A percentile compares a stretch with the other conserved stretches of the same genome.
Conservation (phyloP, 1,140 invertebrate genomes). For the Daktulosphaira vitifoliae region DNA sequence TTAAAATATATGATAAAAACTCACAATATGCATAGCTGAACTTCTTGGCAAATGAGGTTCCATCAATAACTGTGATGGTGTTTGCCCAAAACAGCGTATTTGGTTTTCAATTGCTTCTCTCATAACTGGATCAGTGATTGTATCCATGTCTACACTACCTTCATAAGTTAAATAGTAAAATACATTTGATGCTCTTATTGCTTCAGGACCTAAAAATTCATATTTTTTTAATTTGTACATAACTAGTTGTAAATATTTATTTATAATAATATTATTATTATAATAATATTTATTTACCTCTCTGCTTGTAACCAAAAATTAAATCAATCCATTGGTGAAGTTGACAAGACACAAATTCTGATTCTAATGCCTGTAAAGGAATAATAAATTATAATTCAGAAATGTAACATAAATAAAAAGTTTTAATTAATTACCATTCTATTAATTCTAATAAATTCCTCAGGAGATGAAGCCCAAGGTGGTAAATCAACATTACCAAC, state of each 20-base stretch:
- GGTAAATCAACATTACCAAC: slow-evolving; percentile 86
- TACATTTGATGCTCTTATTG: slow-evolving; percentile 91
- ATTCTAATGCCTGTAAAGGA: slow-evolving; percentile 76
- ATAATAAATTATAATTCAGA: slow-evolving; percentile 29
- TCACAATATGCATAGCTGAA: slow-evolving; percentile 94
- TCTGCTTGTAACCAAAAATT: slow-evolving; percentile 99
- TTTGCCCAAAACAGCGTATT: slow-evolving; percentile 96
- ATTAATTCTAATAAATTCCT: slow-evolving; percentile 96
- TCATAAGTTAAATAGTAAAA: slow-evolving; percentile 99
- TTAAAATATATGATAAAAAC: slow-evolving; percentile 37
- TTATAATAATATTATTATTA: too few relatives aligned
- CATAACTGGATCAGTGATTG: slow-evolving; percentile 83
- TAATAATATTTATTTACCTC: slow-evolving; percentile 64
- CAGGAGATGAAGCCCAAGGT: slow-evolving; percentile 90
- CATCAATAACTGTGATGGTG: slow-evolving; percentile 90
- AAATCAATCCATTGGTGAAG: slow-evolving; percentile 99
- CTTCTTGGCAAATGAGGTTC: slow-evolving; percentile 96
- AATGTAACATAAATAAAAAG: not conserved
- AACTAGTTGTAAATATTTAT: not conserved
- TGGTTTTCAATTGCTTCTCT: slow-evolving; percentile 95
- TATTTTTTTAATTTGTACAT: slow-evolving; percentile 2
- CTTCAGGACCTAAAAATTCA: slow-evolving; percentile 72
- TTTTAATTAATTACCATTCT: slow-evolving; percentile 60
- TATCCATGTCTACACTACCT: slow-evolving; percentile 87
- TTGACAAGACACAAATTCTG: slow-evolving; percentile 98